Percentiles rank a stretch among this genome's conserved stretches.
These are phyloP conservation scores for Decapterus maruadsi DNA, from an alignment of 2,797 vertebrate genomes.

Conservation along the genomic window DNA sequence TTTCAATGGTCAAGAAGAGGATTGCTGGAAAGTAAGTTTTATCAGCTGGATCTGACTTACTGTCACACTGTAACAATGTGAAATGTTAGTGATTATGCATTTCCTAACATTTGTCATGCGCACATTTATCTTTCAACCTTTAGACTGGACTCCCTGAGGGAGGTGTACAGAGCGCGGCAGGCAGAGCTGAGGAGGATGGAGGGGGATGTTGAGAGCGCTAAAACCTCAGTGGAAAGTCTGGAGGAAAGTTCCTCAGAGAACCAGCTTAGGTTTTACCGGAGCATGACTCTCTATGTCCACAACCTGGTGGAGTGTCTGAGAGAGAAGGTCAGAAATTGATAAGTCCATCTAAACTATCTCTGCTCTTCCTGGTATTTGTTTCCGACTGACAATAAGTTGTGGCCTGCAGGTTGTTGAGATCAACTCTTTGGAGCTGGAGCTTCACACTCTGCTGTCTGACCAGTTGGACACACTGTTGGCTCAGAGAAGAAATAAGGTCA, in stretches of 20 bases:
- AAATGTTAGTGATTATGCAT: neutral
- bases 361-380: neutral
- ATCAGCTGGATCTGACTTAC: neutral
- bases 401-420: conserved; percentile 79
- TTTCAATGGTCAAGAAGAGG: conserved; percentile 90
- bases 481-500: conserved; percentile 87
- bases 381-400: neutral
- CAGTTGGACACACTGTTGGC: conserved; percentile 80
- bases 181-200: conserved; percentile 89
- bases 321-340: conserved; percentile 88
- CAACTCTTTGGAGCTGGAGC: conserved; percentile 89
- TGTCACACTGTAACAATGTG: neutral
- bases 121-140: neutral
- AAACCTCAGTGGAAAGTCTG: conserved; percentile 83
- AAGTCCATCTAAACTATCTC: neutral
- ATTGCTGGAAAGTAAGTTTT: conserved; percentile 88
- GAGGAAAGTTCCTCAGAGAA: conserved; percentile 85
- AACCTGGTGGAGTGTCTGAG: conserved; percentile 93
- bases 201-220: conserved; percentile 86
- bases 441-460: conserved; percentile 87
- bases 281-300: conserved; percentile 88
- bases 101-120: neutral
- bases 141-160: conserved; percentile 89
- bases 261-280: conserved; percentile 90
- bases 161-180: conserved; percentile 90